Percentiles rank a stretch among this genome's conserved stretches.
Evolutionary conservation across 2,797 vertebrate genomes (phyloP).

Genomic region (Scyliorhinus canicula): DNA sequence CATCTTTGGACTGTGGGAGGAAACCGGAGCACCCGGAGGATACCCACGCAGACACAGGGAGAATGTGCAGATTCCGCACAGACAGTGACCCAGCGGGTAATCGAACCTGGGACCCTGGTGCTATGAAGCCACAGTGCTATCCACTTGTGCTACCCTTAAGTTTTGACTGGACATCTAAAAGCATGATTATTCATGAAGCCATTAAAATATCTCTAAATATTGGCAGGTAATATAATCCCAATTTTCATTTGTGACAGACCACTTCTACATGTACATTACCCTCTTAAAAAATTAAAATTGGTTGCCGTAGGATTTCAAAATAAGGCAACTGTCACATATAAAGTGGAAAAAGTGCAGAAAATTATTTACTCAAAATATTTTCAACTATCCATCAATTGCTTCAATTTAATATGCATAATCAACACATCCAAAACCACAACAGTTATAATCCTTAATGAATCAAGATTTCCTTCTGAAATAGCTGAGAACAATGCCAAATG

Average conservation of each 20-base stretch:
- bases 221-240: not conserved
- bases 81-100: no score
- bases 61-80: no score
- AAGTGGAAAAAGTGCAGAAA: not conserved
- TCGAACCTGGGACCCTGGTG: no score
- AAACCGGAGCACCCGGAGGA: no score
- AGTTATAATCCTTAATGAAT: not conserved
- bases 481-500: not conserved
- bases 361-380: slow-evolving; percentile 16
- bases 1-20: no score
- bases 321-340: not conserved
- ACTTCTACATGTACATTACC: not conserved
- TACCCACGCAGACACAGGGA: no score
- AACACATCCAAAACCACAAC: not conserved
- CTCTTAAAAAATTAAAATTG: not conserved
- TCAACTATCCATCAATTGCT: not conserved
- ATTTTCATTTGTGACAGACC: not conserved
- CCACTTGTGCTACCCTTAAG: no score
- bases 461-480: not conserved
- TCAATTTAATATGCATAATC: not conserved
- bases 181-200: not conserved
- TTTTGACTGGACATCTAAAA: not conserved
- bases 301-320: not conserved
- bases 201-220: not conserved
- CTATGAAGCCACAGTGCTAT: no score